Evolutionary conservation across 2,888 invertebrate genomes (phyloP).

Genomic region (Noctua janthina): DNA sequence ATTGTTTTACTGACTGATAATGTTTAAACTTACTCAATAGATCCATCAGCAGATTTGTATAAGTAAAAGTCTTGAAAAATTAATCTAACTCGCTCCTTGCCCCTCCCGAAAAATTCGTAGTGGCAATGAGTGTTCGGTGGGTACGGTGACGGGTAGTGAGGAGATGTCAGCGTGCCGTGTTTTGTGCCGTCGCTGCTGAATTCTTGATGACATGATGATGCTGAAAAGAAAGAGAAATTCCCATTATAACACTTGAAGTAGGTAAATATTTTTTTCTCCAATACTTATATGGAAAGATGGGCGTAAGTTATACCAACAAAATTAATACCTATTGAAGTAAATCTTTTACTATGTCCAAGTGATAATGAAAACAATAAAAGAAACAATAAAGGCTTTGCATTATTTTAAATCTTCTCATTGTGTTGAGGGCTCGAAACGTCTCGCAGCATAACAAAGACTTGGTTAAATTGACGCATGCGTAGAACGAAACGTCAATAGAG

Average conservation of each 20-base stretch:
- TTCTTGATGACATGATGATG: conserved; percentile 94
- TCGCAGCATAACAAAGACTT: background rate
- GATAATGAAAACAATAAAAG: background rate
- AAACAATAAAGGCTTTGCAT: background rate
- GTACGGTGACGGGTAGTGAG: conserved; percentile 96
- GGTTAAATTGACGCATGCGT: conserved; percentile 65
- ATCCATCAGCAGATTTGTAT: conserved; percentile 91
- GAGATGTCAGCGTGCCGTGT: conserved; percentile 96
- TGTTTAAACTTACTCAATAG: conserved; percentile 91
- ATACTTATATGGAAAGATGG: background rate
- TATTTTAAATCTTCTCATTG: background rate
- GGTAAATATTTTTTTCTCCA: background rate
- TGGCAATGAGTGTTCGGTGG: conserved; percentile 95
- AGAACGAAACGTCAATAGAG: conserved; percentile 60
- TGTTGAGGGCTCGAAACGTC: background rate
- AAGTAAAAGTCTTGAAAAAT: conserved; percentile 96
- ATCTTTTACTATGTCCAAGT: background rate
- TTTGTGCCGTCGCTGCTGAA: conserved; percentile 95
- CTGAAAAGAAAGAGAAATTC: conserved; percentile 88
- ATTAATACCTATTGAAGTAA: background rate
- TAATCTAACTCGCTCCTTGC: conserved; percentile 96
- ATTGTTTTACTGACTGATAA: background rate
- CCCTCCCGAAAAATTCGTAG: conserved; percentile 97
- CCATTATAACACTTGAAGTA: background rate
- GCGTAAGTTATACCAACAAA: background rate